A percentile compares a stretch with the other conserved stretches of the same genome.
Conservation (phyloP, 2,888 invertebrate species). For the Balanococcus diminutus region DNA sequence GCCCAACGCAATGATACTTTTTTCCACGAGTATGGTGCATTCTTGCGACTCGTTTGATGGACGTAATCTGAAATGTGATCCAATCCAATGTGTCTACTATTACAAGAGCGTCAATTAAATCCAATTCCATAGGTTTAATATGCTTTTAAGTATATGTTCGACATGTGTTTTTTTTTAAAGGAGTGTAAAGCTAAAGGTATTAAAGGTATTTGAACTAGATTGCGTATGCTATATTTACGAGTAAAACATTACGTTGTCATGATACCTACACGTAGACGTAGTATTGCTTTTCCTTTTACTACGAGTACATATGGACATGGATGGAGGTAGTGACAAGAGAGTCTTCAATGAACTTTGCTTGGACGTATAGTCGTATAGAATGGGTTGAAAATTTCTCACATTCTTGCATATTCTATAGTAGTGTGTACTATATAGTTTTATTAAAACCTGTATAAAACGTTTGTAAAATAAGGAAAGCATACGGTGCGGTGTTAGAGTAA, state of each 20-base stretch:
- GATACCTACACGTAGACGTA: too few relatives aligned
- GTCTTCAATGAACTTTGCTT: background rate
- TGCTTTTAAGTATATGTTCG: background rate
- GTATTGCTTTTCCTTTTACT: background rate
- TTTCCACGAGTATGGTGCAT: background rate
- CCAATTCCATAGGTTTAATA: conserved; percentile 8
- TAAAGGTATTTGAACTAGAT: background rate
- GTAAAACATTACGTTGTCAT: background rate
- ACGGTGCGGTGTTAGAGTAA: background rate
- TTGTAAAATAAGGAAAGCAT: background rate
- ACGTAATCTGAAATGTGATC: background rate
- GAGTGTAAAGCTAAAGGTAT: background rate
- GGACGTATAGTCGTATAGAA: background rate
- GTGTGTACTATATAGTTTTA: background rate
- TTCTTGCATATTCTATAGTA: background rate
- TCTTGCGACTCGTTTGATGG: background rate
- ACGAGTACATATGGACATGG: background rate
- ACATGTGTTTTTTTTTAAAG: background rate
- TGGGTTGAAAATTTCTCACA: background rate
- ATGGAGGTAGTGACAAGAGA: background rate
- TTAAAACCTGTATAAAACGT: background rate
- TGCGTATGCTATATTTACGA: background rate
- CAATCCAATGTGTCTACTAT: conserved; percentile 1
- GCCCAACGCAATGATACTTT: background rate
- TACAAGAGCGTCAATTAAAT: conserved; percentile 38